phyloP scores from a whole-genome alignment of 2,888 invertebrate genomes.

The Scaptomyza parva region DNA sequence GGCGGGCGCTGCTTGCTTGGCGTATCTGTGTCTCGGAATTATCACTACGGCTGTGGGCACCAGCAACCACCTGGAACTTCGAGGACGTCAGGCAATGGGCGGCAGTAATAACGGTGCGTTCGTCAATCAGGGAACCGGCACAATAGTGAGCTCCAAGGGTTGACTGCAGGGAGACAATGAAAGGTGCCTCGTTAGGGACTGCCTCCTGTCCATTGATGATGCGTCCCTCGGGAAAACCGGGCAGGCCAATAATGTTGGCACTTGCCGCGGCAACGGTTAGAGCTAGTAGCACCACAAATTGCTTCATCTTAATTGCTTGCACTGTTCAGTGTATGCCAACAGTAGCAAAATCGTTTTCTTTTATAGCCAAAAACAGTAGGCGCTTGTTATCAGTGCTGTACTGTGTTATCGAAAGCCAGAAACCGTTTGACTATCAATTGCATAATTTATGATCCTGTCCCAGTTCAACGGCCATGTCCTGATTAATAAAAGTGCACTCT shows the following conservation, averaged over 20 bases:
- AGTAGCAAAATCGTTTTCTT: slow-evolving; percentile 20
- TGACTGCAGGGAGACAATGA: slow-evolving; percentile 83
- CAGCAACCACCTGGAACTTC: slow-evolving; percentile 81
- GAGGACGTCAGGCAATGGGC: slow-evolving; percentile 77
- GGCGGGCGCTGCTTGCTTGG: slow-evolving; percentile 46
- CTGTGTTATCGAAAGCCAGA: slow-evolving; percentile 40
- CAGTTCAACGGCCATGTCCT: slow-evolving; percentile 44
- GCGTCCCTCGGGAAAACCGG: slow-evolving; percentile 76
- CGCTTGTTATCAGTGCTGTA: slow-evolving; percentile 10
- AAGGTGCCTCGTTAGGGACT: slow-evolving; percentile 83
- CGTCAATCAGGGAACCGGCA: slow-evolving; percentile 83
- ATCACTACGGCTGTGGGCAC: slow-evolving; percentile 79
- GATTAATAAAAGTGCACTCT: slow-evolving; percentile 25
- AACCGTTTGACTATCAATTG: slow-evolving; percentile 19
- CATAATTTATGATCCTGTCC: slow-evolving; percentile 61
- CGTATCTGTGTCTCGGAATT: slow-evolving; percentile 67
- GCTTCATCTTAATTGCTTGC: slow-evolving; percentile 66
- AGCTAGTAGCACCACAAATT: slow-evolving; percentile 64
- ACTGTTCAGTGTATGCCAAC: slow-evolving; percentile 24
- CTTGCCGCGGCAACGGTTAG: slow-evolving; percentile 64
- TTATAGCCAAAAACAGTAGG: slow-evolving; percentile 43
- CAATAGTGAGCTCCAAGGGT: slow-evolving; percentile 76
- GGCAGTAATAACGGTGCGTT: slow-evolving; percentile 82
- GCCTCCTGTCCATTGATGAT: slow-evolving; percentile 83
- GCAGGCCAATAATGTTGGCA: slow-evolving; percentile 50